These are phyloP conservation scores for Rhombomys opimus DNA, from an alignment of 2,113 vertebrate species.

Conservation along the genomic window DNA sequence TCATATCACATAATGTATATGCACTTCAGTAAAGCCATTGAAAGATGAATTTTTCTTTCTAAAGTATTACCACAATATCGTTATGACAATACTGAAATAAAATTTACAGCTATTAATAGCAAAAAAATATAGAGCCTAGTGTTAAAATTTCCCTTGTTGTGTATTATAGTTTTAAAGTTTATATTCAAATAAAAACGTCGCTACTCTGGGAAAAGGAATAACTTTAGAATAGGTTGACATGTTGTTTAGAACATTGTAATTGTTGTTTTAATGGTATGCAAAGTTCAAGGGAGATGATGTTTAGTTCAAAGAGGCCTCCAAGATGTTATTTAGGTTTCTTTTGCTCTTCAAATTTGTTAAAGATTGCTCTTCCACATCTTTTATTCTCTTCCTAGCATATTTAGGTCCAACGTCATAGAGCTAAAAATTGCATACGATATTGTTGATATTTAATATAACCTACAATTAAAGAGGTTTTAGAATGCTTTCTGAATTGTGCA, in stretches of 20 bases:
- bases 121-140: not conserved
- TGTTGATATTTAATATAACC: not conserved
- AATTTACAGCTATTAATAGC: not conserved
- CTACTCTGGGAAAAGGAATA: not conserved
- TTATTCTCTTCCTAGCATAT: not conserved
- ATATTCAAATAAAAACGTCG: not conserved
- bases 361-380: not conserved
- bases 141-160: not conserved
- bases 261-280: not conserved
- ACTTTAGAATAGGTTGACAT: not conserved
- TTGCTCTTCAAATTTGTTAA: not conserved
- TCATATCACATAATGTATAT: not conserved
- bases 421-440: not conserved
- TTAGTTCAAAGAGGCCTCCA: not conserved
- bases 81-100: not conserved
- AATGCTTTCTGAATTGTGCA: not conserved
- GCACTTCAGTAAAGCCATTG: not conserved
- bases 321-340: not conserved
- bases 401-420: not conserved
- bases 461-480: not conserved
- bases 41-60: not conserved
- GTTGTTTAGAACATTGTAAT: not conserved
- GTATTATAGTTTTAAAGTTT: not conserved
- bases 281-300: not conserved
- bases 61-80: not conserved